phyloP scores from a whole-genome alignment of 2,113 vertebrate species.

The Lontra canadensis region DNA sequence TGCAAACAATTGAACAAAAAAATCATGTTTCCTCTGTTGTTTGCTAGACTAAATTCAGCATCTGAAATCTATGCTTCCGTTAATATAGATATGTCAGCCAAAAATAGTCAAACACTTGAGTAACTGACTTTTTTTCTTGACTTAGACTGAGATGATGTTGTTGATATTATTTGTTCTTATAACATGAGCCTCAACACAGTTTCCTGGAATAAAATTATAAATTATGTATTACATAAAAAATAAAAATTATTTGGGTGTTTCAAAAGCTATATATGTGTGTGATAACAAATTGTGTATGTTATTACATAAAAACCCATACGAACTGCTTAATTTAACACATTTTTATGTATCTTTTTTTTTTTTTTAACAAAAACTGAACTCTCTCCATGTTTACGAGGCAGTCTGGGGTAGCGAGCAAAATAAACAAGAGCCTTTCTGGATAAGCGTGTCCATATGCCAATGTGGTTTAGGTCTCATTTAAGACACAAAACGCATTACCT shows the following conservation, averaged over 20 bases:
- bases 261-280: neutral
- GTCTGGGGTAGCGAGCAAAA: slow-evolving; percentile 59
- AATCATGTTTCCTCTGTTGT: neutral
- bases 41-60: neutral
- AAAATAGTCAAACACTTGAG: neutral
- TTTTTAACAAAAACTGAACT: slow-evolving; percentile 41
- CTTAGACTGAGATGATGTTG: neutral
- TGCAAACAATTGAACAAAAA: slow-evolving; percentile 37
- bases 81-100: neutral
- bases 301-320: slow-evolving; percentile 23
- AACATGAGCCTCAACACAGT: neutral
- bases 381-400: slow-evolving; percentile 66
- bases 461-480: slow-evolving; percentile 64
- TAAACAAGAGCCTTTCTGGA: slow-evolving; percentile 63
- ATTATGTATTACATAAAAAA: neutral
- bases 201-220: slow-evolving; percentile 13
- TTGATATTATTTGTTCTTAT: neutral
- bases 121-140: neutral
- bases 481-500: slow-evolving; percentile 53
- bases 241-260: neutral
- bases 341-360: slow-evolving; percentile 36
- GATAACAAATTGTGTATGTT: neutral
- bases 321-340: slow-evolving; percentile 59
- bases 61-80: slow-evolving; percentile 1
- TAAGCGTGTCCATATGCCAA: slow-evolving; percentile 52